phyloP scores from a whole-genome alignment of 2,888 invertebrate genomes.

The Conops quadrifasciatus region DNA sequence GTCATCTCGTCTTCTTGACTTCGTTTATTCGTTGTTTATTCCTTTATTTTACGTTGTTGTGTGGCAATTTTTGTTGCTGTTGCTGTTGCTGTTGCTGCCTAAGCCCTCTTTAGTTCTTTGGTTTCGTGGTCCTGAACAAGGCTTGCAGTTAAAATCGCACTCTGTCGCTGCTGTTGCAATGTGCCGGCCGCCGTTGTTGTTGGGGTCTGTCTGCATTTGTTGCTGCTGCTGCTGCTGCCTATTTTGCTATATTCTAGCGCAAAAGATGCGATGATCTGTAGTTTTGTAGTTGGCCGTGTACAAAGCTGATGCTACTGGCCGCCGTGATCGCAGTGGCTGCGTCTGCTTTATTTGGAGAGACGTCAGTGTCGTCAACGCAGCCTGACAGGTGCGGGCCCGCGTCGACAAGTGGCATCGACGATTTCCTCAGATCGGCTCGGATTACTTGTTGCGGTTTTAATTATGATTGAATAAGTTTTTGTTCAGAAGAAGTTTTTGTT shows the following conservation, averaged over 20 bases:
- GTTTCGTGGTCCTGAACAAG: constrained; percentile 10
- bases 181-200: no score
- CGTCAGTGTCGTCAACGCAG: no score
- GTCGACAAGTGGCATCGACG: no score
- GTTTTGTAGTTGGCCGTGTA: constrained; percentile 18
- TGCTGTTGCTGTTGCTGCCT: background rate
- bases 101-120: constrained; percentile 8
- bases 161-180: background rate
- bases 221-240: background rate
- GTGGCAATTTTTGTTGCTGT: no score
- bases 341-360: no score
- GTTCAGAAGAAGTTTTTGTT: no score
- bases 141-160: constrained; percentile 3
- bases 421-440: no score
- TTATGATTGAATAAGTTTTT: no score
- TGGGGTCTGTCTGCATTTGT: no score
- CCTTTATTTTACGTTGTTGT: no score
- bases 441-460: no score
- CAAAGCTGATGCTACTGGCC: background rate
- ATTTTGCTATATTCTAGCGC: background rate
- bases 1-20: constrained; percentile 20
- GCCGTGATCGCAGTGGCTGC: background rate
- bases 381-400: no score
- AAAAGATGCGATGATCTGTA: constrained; percentile 12
- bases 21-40: constrained; percentile 10